These are phyloP conservation scores for Caenorhabditis remanei DNA, from an alignment of 1,140 invertebrate genomes.

Conservation along the genomic window DNA sequence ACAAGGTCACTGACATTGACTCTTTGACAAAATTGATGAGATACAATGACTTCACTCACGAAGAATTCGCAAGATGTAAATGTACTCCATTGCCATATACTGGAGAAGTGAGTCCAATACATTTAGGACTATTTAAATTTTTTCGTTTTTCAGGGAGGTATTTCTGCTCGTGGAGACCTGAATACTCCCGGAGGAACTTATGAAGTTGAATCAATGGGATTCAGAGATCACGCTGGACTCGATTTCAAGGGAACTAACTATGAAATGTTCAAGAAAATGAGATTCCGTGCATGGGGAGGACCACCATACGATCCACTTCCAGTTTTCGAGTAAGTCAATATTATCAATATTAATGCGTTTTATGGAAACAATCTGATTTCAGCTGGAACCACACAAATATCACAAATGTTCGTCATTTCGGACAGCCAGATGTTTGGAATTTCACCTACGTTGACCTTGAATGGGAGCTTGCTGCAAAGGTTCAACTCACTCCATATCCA, in stretches of 20 bases:
- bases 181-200: constrained; percentile 75
- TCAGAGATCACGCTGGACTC: constrained; percentile 82
- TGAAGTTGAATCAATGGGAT: constrained; percentile 82
- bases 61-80: constrained; percentile 83
- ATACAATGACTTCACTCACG: constrained; percentile 85
- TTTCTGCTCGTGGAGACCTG: constrained; percentile 76
- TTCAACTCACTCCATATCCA: constrained; percentile 61
- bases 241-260: constrained; percentile 80
- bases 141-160: constrained; percentile 80
- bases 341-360: not conserved
- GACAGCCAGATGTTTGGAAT: constrained; percentile 85
- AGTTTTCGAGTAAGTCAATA: constrained; percentile 64
- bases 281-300: constrained; percentile 81
- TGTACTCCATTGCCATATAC: constrained; percentile 84
- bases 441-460: constrained; percentile 81
- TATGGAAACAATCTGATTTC: constrained; percentile 79
- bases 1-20: constrained; percentile 80
- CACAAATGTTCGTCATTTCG: constrained; percentile 82
- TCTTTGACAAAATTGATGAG: constrained; percentile 83
- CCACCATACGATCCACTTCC: constrained; percentile 81
- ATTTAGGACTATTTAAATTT: not conserved
- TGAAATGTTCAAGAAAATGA: constrained; percentile 78
- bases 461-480: constrained; percentile 78
- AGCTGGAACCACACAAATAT: constrained; percentile 84
- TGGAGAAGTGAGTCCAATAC: constrained; percentile 81